Base-by-base conservation (phyloP, 2,113 vertebrate species). In the Brachyistius frenatus region DNA sequence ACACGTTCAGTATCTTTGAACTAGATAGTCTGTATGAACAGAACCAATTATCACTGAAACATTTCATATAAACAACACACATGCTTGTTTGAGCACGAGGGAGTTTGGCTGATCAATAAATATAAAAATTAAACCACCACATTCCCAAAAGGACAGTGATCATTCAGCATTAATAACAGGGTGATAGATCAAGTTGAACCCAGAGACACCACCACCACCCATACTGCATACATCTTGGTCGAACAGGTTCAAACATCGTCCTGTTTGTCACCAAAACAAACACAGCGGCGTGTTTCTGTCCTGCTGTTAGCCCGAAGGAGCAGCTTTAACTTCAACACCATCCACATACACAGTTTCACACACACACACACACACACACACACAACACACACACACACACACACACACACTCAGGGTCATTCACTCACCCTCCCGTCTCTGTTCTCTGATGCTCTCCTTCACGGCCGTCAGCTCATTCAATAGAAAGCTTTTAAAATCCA, bases 301-400 rank as follows among this genome's bases (percentile, higher is more conserved):
- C n/a, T 3, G 5, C 44, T 37, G 16, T 44, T 46, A 73, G 44
- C 10, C 50, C 32, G n/a, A 57, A 50, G 53, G 36, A 30, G 23
- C 50, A 58, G 41, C 36, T 64, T 68, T 64, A 41, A 41, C 52
- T 11, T 36, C 32, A 63, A 35, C 47, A 7, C 9, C 9, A 31
- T 35, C 66, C 0, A 23, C 31, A 47, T 9, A 39, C 39, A 66
- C 64, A 46, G 50, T 16, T 14, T 74, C 86, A 78, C 73, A 84
- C 73, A 91, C 84, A 85, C 80, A 61, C 13, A 23, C 23, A 23
- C 86, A 78, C 73, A 84, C 73, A 91, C 84, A 85, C 80, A 61
- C 13, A 35, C 47, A 7, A 7, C 9, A 31, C 30, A 58, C 0
- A 23, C 31, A 47, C 13, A 39, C 39, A 66, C 64, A 46, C 86